Percentiles rank a stretch among this genome's conserved stretches.
These are phyloP conservation scores for Abrostola tripartita DNA, from an alignment of 2,888 invertebrate genomes.

Conservation along the genomic window DNA sequence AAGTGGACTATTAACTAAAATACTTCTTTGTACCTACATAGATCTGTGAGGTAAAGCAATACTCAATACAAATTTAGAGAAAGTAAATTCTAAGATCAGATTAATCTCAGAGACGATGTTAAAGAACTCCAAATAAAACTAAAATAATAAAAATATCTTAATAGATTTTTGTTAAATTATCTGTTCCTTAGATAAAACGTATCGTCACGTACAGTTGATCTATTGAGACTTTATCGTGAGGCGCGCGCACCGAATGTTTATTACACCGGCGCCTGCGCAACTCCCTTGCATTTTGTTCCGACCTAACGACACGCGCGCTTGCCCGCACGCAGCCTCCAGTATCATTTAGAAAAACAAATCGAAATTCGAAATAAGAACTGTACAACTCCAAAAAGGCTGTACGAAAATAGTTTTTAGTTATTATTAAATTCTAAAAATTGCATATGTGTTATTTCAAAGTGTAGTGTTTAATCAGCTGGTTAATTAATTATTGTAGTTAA, in stretches of 20 bases:
- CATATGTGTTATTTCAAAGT: slow-evolving; percentile 41
- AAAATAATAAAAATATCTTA: background rate
- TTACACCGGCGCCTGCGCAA: slow-evolving; percentile 55
- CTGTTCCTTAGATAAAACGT: slow-evolving; percentile 22
- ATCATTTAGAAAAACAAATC: slow-evolving; percentile 10
- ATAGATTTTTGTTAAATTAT: slow-evolving; percentile 7
- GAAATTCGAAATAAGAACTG: background rate
- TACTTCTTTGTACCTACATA: too few relatives aligned
- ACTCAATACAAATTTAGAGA: background rate
- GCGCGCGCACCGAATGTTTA: slow-evolving; percentile 56
- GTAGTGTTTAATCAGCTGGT: slow-evolving; percentile 35
- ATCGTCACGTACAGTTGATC: slow-evolving; percentile 48
- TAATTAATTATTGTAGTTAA: slow-evolving; percentile 17
- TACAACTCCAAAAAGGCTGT: slow-evolving; percentile 7
- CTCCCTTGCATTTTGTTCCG: slow-evolving; percentile 59
- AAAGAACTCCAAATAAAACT: background rate
- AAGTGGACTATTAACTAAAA: too few relatives aligned
- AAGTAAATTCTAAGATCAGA: background rate
- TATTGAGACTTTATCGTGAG: slow-evolving; percentile 43
- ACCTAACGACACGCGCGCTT: slow-evolving; percentile 59
- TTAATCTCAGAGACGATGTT: background rate
- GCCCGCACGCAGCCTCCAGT: slow-evolving; percentile 55
- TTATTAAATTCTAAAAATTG: background rate
- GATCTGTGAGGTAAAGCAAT: background rate
- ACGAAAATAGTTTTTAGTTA: slow-evolving; percentile 8